phyloP scores from a whole-genome alignment of 2,888 invertebrate species.

The Creontiades dilutus region DNA sequence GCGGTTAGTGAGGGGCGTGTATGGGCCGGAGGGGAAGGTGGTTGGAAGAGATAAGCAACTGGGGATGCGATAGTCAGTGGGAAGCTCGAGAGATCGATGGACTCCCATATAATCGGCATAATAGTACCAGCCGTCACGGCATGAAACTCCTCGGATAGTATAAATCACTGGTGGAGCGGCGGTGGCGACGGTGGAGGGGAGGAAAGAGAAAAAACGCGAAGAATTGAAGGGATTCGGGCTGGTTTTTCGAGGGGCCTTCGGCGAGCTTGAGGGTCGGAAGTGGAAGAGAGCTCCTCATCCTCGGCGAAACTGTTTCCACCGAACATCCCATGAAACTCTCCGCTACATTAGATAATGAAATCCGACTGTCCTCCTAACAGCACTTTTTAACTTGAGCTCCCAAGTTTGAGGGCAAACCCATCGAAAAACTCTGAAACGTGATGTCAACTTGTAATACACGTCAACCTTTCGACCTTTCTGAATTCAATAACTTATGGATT shows the following conservation, averaged over 20 bases:
- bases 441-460: too few relatives aligned
- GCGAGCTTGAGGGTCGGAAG: not conserved
- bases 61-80: conserved; percentile 38
- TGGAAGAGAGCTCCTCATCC: not conserved
- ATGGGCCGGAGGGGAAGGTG: not conserved
- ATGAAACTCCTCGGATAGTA: conserved; percentile 46
- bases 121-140: conserved; percentile 66
- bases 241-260: not conserved
- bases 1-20: too few relatives aligned
- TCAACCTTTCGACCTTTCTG: too few relatives aligned
- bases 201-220: too few relatives aligned
- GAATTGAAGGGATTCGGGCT: not conserved
- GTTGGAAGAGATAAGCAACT: not conserved
- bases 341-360: conserved; percentile 43
- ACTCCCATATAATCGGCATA: conserved; percentile 67
- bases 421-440: too few relatives aligned
- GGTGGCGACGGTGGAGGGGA: too few relatives aligned
- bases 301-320: not conserved
- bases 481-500: too few relatives aligned
- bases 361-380: not conserved
- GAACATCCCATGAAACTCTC: not conserved
- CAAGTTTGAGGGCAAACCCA: too few relatives aligned
- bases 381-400: not conserved
- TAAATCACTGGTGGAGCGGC: conserved; percentile 39
- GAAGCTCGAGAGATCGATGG: conserved; percentile 61